Evolutionary conservation across 1,140 invertebrate species (phyloP), one percentile per base, ranked within the genome.

Genomic region (Trinorchestia longiramus): DNA sequence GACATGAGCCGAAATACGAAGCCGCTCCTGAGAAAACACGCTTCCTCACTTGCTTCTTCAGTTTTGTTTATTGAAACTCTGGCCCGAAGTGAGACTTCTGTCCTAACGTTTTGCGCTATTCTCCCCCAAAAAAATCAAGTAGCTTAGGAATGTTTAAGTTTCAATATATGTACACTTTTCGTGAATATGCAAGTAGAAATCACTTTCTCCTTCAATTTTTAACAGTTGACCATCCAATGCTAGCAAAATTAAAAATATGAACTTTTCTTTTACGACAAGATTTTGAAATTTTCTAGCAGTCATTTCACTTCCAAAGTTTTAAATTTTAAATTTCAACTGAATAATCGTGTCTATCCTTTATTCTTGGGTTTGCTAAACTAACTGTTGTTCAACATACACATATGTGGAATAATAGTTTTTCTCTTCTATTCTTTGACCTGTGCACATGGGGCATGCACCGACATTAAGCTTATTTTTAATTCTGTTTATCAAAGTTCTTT

Each of bases 1-100:
- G 92, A 94, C 92, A 94, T 94, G 92, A 94, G 44, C 43, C n/a
- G 43, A 94, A 94, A 94, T 94, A 8, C 92, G 92, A 94, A 47
- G 44, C 92, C 36, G 43, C 43, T 94, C 92, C 92, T 94, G 92
- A 45, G 92, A 94, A 94, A 94, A 94, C 92, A 94, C 92, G 92
- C 43, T 43, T 94, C 43, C 88, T 91, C 88, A 0, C 92, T 17
- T 4, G 43, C 44, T n/a, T 17, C 41, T 43, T 43, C 41, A 42
- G 92, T 44, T 94, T 94, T 94, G 92, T 94, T 94, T 43, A 36
- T 94, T 94, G 88, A 47, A 45, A 94, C 92, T 94, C 43, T 19
- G 44, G 11, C 6, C 92, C 44, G 40, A 23, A 94, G 44, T 94
- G 44, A 77, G 62, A 77, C 28, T 77, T 77, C 62, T 15, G 62